Conservation (phyloP, 2,797 vertebrate genomes). For the Mycteria americana region DNA sequence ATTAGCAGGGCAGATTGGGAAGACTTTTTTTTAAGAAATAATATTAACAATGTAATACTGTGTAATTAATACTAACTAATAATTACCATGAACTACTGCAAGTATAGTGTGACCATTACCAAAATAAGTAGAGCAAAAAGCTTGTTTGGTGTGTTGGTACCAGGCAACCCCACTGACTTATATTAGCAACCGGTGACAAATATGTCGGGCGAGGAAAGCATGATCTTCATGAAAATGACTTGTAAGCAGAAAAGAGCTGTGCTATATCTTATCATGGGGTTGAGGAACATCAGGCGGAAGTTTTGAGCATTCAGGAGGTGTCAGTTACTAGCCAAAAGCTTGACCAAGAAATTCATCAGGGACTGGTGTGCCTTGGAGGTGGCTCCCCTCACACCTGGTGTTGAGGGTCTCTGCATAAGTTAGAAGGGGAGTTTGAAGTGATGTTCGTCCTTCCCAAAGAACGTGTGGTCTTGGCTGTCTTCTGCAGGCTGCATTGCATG, state of each 20-base stretch:
- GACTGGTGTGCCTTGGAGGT: neutral
- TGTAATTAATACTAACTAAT: neutral
- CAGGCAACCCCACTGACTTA: neutral
- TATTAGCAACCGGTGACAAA: neutral
- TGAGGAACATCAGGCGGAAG: neutral
- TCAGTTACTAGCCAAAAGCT: neutral
- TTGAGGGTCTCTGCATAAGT: neutral
- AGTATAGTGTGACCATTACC: neutral
- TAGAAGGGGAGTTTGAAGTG: neutral
- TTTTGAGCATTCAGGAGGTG: neutral
- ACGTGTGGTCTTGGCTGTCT: neutral
- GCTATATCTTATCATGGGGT: rapidly evolving
- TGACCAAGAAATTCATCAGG: neutral
- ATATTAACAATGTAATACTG: neutral
- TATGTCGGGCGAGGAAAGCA: neutral
- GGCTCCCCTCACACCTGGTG: rapidly evolving
- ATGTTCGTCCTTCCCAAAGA: neutral
- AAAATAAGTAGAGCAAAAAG: neutral
- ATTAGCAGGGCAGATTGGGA: neutral
- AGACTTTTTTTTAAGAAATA: neutral
- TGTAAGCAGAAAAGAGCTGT: neutral
- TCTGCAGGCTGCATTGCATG: neutral
- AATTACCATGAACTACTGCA: neutral
- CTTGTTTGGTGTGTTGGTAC: neutral
- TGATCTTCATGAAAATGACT: neutral